Evolutionary conservation across 2,888 invertebrate species (phyloP), one percentile per base, ranked within the genome.

Genomic region (Leptothorax acervorum): DNA sequence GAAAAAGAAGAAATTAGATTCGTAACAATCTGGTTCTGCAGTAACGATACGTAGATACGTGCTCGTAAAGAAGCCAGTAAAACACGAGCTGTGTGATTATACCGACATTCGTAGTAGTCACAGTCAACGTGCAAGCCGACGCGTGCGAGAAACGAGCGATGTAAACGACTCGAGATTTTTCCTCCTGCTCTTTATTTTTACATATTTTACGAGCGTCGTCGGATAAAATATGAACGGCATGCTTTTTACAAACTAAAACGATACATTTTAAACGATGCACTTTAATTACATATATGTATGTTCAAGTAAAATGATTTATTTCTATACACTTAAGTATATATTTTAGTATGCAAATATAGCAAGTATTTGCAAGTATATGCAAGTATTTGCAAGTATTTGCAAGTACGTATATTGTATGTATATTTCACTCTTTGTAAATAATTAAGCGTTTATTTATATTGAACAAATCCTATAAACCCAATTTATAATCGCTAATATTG

Each of bases 31-130:
- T 65, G 51, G 60, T 65, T 57, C 62, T 8, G n/a, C 62, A 48
- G 73, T 73, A 75, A 73, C 75, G 70, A 79, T 88, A 87, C 82
- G 79, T 62, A 74, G 88, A 76, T 86, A 79, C 73, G 71, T 57
- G 70, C 53, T 84, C 81, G 87, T 88, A 87, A 87, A 87, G 0
- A 53, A 71, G 51, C n/a, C 62, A 48, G 81, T 87, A 88, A 88
- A 87, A 86, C 66, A 75, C 53, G 53, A 45, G 53, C 83, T 51
- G 83, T 81, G 86, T 86, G 86, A 87, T 87, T 87, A 86, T 81
- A 73, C 45, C 45, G 28, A 48, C 57, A 35, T 75, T 82, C 75
- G 35, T 71, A 68, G 85, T 76, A 89, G 85, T 88, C 60, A 65
- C 53, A 73, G 62, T 84, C 60, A 51, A 42, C 76, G 84, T 79